These are phyloP conservation scores for Diacarnus erythraeanus DNA, from an alignment of 37 sponge, comb jelly and placozoan species.

Conservation along the genomic window DNA sequence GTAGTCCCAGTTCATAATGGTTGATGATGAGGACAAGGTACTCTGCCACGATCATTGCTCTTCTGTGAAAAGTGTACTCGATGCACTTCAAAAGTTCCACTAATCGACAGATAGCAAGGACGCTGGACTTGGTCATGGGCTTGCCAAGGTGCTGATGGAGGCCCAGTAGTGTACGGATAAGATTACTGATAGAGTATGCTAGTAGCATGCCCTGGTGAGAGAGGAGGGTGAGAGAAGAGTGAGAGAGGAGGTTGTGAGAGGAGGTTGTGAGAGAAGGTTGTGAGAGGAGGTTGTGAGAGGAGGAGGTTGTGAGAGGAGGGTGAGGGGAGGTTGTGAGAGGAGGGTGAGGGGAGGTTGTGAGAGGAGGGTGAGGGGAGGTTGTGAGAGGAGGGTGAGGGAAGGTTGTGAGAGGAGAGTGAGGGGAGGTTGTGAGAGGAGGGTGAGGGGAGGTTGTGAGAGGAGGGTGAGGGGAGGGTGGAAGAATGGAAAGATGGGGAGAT, in stretches of 20 bases:
- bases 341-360: neutral
- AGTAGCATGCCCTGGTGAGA: slow-evolving; percentile 67
- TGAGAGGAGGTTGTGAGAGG: slow-evolving; percentile 1
- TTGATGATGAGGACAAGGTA: slow-evolving; percentile 60
- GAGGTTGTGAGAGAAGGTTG: neutral
- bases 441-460: neutral
- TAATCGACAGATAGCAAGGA: slow-evolving; percentile 76
- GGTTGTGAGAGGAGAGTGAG: neutral
- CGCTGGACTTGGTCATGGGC: slow-evolving; percentile 84
- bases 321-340: neutral
- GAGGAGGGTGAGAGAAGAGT: neutral
- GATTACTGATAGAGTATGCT: slow-evolving; percentile 60
- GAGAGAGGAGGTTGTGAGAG: neutral
- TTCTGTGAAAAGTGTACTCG: slow-evolving; percentile 73
- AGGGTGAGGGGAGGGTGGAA: neutral
- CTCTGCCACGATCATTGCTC: slow-evolving; percentile 44
- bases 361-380: neutral
- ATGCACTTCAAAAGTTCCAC: slow-evolving; percentile 87
- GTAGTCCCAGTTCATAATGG: slow-evolving; percentile 46
- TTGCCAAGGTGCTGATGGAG: slow-evolving; percentile 64
- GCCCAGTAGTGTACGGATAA: slow-evolving; percentile 56
- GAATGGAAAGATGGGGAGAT: neutral
- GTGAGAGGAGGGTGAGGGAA: neutral
- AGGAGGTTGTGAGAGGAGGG: neutral
- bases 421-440: neutral